Percentiles rank a stretch among this genome's conserved stretches.
Conservation (phyloP, 2,797 vertebrate genomes). For the Poeciliopsis turneri region DNA sequence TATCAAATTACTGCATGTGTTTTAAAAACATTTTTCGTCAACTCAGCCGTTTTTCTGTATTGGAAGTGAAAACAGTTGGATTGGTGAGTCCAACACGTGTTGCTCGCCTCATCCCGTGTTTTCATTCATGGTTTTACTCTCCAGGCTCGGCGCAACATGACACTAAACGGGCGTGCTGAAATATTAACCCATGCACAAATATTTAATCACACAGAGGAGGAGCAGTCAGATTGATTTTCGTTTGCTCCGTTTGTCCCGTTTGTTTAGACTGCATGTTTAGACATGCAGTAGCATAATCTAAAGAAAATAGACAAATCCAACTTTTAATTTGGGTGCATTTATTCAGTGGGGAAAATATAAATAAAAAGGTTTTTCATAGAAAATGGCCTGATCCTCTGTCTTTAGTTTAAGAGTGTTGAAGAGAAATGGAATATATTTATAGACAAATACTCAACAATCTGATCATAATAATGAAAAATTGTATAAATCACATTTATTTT, state of each 20-base stretch:
- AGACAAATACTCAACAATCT: neutral
- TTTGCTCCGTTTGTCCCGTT: conserved; percentile 7
- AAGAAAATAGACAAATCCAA: neutral
- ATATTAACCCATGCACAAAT: conserved; percentile 71
- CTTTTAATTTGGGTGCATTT: neutral
- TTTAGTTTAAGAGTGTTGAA: no score
- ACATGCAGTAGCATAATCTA: no score
- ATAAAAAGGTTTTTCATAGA: neutral
- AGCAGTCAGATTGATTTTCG: conserved; percentile 20
- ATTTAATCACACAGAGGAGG: conserved; percentile 58
- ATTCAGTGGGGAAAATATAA: neutral
- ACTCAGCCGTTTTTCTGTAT: neutral
- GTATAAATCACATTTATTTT: neutral
- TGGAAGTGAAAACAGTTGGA: no score
- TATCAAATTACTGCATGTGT: neutral
- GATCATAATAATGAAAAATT: neutral
- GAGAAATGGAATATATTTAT: neutral
- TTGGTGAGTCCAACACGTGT: neutral
- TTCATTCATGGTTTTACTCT: conserved; percentile 48
- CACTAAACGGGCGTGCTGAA: conserved; percentile 55
- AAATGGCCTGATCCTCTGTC: neutral
- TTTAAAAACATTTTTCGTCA: neutral
- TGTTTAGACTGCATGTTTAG: no score
- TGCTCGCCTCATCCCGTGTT: neutral
- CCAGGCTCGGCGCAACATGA: conserved; percentile 50